phyloP scores from a whole-genome alignment of 1,140 invertebrate species.

The Hydropsyche tenuis region DNA sequence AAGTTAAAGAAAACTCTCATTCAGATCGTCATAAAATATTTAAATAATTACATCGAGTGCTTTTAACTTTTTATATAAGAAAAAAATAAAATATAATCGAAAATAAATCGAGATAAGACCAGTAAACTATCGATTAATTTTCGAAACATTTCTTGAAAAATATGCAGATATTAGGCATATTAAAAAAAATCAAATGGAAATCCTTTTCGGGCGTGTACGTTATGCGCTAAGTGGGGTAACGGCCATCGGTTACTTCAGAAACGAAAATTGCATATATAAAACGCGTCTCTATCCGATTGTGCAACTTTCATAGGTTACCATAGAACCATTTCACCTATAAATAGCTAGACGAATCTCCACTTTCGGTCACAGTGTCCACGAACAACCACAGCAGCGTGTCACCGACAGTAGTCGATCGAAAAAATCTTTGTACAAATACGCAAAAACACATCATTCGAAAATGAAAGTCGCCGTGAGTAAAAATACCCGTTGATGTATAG shows the following conservation, averaged over 20 bases:
- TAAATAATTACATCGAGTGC: too few relatives aligned
- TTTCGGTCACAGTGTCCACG: conserved; percentile 36
- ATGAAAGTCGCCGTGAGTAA: conserved; percentile 45
- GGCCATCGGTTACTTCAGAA: conserved; percentile 16
- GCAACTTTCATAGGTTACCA: conserved; percentile 32
- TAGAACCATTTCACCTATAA: conserved; percentile 43
- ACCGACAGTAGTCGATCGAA: neutral
- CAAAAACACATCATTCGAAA: conserved; percentile 22
- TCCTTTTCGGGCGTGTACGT: neutral
- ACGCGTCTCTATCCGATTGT: conserved; percentile 4
- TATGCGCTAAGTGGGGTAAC: conserved; percentile 36
- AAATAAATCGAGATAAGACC: too few relatives aligned
- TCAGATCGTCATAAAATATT: too few relatives aligned
- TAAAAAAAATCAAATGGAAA: conserved; percentile 4
- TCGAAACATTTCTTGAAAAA: conserved; percentile 79
- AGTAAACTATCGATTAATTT: conserved; percentile 67
- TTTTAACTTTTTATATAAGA: too few relatives aligned
- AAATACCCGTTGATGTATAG: too few relatives aligned
- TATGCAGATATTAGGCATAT: conserved; percentile 60
- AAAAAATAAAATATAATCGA: too few relatives aligned
- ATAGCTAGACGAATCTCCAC: conserved; percentile 27
- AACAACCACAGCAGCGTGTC: neutral
- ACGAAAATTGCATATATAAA: conserved; percentile 11
- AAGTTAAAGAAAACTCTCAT: too few relatives aligned
- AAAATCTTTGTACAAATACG: neutral